phyloP scores from a whole-genome alignment of 1,140 invertebrate species.

The Aphelinus atriplicis region DNA sequence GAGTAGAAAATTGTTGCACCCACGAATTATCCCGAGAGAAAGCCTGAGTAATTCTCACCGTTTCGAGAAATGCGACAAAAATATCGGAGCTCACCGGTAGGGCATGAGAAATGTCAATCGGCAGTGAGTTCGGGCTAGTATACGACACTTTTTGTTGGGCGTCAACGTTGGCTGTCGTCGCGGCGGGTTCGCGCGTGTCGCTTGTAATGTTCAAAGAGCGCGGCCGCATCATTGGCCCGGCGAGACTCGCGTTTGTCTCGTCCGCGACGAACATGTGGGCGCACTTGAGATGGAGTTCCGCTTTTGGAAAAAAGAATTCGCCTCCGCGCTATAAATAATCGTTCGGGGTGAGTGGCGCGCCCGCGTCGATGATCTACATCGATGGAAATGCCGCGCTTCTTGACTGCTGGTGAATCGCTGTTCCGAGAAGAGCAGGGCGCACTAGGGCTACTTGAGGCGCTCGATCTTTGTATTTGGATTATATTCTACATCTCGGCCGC shows the following conservation, averaged over 20 bases:
- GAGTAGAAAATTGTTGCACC: too few species aligned
- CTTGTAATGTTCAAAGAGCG: neutral
- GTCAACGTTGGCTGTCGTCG: neutral
- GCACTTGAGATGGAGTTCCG: slow-evolving; percentile 44
- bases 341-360: slow-evolving; percentile 37
- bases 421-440: neutral
- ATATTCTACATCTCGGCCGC: too few species aligned
- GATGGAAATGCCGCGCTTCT: neutral
- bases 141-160: neutral
- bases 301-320: slow-evolving; percentile 46
- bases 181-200: neutral
- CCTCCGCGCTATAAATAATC: slow-evolving; percentile 54
- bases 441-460: neutral
- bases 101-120: slow-evolving; percentile 9
- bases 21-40: too few species aligned
- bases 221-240: slow-evolving; percentile 33
- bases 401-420: slow-evolving; percentile 23
- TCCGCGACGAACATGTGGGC: slow-evolving; percentile 38
- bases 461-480: too few species aligned
- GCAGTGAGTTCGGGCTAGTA: neutral
- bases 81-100: too few species aligned
- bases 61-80: too few species aligned
- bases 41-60: too few species aligned
- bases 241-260: neutral
- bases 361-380: slow-evolving; percentile 28